phyloP scores from a whole-genome alignment of 2,113 vertebrate species.

The Dromiciops gliroides region DNA sequence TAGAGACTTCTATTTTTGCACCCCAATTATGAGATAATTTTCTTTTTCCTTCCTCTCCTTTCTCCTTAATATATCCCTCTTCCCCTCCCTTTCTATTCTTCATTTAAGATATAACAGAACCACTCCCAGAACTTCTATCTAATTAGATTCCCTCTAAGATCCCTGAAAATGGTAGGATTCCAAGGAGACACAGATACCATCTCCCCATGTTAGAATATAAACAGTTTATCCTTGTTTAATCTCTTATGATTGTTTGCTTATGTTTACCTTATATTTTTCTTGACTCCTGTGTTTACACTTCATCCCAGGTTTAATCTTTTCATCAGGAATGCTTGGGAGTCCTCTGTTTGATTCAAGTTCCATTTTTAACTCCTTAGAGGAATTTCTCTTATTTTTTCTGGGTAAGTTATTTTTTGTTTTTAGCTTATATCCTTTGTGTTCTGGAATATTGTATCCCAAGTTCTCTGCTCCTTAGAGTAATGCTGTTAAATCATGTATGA shows the following conservation, averaged over 20 bases:
- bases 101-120: not conserved
- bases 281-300: not conserved
- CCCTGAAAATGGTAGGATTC: not conserved
- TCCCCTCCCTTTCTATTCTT: not conserved
- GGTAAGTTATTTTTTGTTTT: not conserved
- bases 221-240: not conserved
- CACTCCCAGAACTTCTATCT: not conserved
- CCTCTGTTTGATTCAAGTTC: not conserved
- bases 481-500: not conserved
- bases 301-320: not conserved
- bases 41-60: not conserved
- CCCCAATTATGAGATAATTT: not conserved
- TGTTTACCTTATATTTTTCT: not conserved
- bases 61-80: not conserved
- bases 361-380: not conserved
- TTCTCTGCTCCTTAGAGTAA: not conserved
- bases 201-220: not conserved
- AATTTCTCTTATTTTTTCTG: not conserved
- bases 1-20: not conserved
- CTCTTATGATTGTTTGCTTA: not conserved
- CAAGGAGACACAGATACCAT: not conserved
- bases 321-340: not conserved
- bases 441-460: not conserved
- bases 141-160: not conserved
- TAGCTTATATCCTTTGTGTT: not conserved